A percentile compares a stretch with the other conserved stretches of the same genome.
These are phyloP conservation scores for Rachycentron canadum DNA, from an alignment of 2,797 vertebrate genomes.

Conservation along the genomic window DNA sequence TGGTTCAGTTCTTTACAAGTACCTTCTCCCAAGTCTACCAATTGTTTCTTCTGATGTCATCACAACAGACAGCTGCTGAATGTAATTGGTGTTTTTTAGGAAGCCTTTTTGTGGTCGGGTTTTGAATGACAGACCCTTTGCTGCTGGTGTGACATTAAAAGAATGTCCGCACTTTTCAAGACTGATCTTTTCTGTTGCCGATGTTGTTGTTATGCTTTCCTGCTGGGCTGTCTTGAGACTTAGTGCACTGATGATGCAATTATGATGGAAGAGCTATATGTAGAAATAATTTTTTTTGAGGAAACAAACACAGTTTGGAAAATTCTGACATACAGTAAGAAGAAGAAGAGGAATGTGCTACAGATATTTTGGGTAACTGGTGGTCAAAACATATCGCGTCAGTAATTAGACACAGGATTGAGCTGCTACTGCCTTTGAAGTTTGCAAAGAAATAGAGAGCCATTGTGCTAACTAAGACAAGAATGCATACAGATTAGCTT, in stretches of 20 bases:
- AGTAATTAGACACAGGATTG: not conserved
- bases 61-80: constrained; percentile 23
- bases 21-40: constrained; percentile 7
- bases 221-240: constrained; percentile 1
- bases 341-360: not conserved
- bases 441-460: not conserved
- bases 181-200: not conserved
- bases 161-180: constrained; percentile 7
- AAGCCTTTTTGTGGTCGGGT: constrained; percentile 10
- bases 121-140: constrained; percentile 28
- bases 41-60: constrained; percentile 27
- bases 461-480: not conserved
- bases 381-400: not conserved
- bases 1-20: not conserved
- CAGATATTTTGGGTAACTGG: not conserved
- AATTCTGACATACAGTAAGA: not conserved
- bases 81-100: constrained; percentile 17
- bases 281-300: not conserved
- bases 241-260: constrained; percentile 17
- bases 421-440: not conserved
- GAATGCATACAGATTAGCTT: not conserved
- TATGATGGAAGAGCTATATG: constrained; percentile 11
- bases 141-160: constrained; percentile 30
- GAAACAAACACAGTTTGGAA: not conserved
- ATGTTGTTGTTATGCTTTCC: not conserved